Evolutionary conservation across 2,888 invertebrate species (phyloP).

Genomic region (Dryadula phaetusa): DNA sequence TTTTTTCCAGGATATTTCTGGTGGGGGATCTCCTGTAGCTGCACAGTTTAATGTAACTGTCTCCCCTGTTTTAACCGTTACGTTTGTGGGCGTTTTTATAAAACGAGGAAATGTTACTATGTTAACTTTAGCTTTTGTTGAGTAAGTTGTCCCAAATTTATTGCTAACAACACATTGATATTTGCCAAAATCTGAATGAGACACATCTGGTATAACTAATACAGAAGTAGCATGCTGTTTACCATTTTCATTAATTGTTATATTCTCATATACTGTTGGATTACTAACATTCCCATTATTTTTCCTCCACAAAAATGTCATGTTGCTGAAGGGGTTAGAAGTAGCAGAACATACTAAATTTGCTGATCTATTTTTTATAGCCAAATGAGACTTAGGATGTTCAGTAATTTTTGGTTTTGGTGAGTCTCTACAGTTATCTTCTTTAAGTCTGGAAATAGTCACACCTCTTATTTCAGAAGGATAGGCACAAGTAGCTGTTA

Average conservation of each 20-base stretch:
- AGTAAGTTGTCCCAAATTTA: constrained; percentile 94
- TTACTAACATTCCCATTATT: constrained; percentile 87
- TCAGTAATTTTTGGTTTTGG: constrained; percentile 93
- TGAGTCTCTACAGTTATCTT: constrained; percentile 90
- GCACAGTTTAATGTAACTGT: constrained; percentile 96
- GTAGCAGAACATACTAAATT: constrained; percentile 92
- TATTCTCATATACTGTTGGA: constrained; percentile 75
- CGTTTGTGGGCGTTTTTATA: constrained; percentile 92
- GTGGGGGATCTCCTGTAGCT: constrained; percentile 94
- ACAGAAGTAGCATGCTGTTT: constrained; percentile 88
- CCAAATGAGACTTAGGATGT: constrained; percentile 92
- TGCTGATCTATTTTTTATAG: constrained; percentile 94
- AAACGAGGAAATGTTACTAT: constrained; percentile 95
- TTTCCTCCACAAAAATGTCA: constrained; percentile 94
- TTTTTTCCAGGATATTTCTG: constrained; percentile 95
- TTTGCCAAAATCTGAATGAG: constrained; percentile 92
- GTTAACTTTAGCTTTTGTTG: constrained; percentile 92
- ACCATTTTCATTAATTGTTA: constrained; percentile 79
- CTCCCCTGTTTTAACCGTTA: constrained; percentile 93
- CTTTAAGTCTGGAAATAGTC: constrained; percentile 86
- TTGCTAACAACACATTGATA: constrained; percentile 98
- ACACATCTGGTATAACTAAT: constrained; percentile 89
- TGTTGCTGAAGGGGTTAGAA: constrained; percentile 89
- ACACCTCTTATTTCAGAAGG: constrained; percentile 90
- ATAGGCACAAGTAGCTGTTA: constrained; percentile 91